These are phyloP conservation scores for Eurystomus glaucurus DNA, from an alignment of 2,797 vertebrate genomes.

Conservation along the genomic window DNA sequence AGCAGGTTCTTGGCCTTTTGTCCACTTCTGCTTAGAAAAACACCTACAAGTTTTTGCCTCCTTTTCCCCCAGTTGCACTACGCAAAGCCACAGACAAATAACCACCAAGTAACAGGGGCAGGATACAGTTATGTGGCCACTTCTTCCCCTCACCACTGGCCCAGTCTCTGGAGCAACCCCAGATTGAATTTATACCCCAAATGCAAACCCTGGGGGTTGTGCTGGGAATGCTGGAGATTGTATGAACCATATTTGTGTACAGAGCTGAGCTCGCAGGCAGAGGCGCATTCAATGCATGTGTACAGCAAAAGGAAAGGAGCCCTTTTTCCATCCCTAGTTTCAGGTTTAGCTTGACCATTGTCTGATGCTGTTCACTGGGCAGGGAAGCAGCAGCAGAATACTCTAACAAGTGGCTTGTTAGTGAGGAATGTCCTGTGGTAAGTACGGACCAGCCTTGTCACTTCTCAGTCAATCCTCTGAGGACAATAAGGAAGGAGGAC, in stretches of 20 bases:
- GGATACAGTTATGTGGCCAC: background rate
- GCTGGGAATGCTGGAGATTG: background rate
- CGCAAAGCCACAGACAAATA: background rate
- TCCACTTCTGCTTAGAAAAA: background rate
- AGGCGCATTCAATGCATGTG: fast-evolving
- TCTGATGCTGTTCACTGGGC: conserved; percentile 22
- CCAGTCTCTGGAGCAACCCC: background rate
- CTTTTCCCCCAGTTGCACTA: background rate
- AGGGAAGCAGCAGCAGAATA: conserved; percentile 45
- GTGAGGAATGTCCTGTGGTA: conserved; percentile 77
- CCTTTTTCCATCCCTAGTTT: background rate
- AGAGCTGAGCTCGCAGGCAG: background rate
- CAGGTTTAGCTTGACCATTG: background rate
- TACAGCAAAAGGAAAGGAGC: background rate
- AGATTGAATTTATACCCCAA: background rate
- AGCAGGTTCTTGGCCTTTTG: background rate
- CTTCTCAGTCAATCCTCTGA: conserved; percentile 85
- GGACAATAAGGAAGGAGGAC: conserved; percentile 86
- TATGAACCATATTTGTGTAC: fast-evolving
- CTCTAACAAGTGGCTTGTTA: conserved; percentile 86
- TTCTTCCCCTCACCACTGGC: background rate
- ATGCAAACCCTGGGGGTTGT: background rate
- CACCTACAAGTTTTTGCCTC: background rate
- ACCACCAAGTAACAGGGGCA: fast-evolving
- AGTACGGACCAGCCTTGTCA: conserved; percentile 78